These are phyloP conservation scores for Drosophila mauritiana DNA, from an alignment of 1,140 invertebrate genomes.

Conservation along the genomic window DNA sequence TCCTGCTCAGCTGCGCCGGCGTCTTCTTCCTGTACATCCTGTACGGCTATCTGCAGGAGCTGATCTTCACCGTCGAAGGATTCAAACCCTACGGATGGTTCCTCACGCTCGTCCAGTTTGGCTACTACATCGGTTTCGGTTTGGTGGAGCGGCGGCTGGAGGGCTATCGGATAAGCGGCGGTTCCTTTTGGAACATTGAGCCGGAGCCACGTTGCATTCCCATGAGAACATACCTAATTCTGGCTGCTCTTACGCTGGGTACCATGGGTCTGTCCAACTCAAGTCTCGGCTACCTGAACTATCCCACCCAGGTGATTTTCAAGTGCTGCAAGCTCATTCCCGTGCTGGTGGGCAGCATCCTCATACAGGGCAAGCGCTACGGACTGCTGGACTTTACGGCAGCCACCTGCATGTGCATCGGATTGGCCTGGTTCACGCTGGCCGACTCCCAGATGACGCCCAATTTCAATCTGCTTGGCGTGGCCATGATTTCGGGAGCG, in stretches of 20 bases:
- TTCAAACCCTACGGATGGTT: slow-evolving; percentile 96
- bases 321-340: slow-evolving; percentile 99
- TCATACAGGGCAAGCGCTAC: slow-evolving; percentile 96
- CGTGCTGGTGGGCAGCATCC: slow-evolving; percentile 95
- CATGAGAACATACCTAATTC: slow-evolving; percentile 90
- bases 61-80: slow-evolving; percentile 95
- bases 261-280: slow-evolving; percentile 99
- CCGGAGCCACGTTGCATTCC: slow-evolving; percentile 92
- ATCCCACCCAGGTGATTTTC: slow-evolving; percentile 97
- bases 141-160: slow-evolving; percentile 90
- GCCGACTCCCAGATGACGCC: slow-evolving; percentile 96
- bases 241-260: slow-evolving; percentile 94
- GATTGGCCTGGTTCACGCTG: slow-evolving; percentile 95
- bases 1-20: slow-evolving; percentile 90
- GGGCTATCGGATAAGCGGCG: slow-evolving; percentile 70
- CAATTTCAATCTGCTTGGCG: slow-evolving; percentile 93
- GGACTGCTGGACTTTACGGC: slow-evolving; percentile 93
- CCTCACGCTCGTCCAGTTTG: slow-evolving; percentile 96
- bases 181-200: slow-evolving; percentile 50
- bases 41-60: slow-evolving; percentile 97
- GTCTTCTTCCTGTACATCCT: slow-evolving; percentile 95
- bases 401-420: slow-evolving; percentile 94
- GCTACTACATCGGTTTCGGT: slow-evolving; percentile 93
- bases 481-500: slow-evolving; percentile 94
- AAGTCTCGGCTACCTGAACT: slow-evolving; percentile 97